These are phyloP conservation scores for Actias luna DNA, from an alignment of 2,888 invertebrate genomes.

Conservation along the genomic window DNA sequence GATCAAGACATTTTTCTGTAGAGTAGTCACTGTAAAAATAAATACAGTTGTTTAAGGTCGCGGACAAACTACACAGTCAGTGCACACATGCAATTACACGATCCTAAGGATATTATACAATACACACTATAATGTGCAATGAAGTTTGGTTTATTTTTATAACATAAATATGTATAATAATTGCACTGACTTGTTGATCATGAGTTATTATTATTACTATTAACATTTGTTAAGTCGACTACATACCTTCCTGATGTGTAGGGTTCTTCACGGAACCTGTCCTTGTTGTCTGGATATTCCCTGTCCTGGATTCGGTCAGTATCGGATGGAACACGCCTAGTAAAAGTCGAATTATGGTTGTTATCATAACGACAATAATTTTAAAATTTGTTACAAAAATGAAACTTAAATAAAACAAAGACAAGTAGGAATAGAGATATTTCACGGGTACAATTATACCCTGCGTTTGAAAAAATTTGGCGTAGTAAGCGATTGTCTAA, in stretches of 20 bases:
- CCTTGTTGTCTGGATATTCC: constrained; percentile 61
- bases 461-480: too few species aligned
- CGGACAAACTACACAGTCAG: constrained; percentile 41
- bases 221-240: background rate
- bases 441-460: too few species aligned
- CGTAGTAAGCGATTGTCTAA: too few species aligned
- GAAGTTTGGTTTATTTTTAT: background rate
- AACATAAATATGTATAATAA: constrained; percentile 5
- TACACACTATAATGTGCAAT: background rate
- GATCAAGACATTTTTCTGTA: constrained; percentile 75
- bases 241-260: background rate
- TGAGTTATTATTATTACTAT: constrained; percentile 22
- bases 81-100: constrained; percentile 51
- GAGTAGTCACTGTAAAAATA: constrained; percentile 80
- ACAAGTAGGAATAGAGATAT: too few species aligned
- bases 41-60: constrained; percentile 75
- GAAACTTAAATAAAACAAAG: too few species aligned
- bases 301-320: constrained; percentile 53
- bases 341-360: background rate
- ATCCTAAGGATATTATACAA: constrained; percentile 9
- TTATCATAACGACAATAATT: too few species aligned
- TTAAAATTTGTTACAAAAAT: too few species aligned
- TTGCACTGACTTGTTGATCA: constrained; percentile 23
- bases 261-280: constrained; percentile 60
- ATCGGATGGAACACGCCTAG: constrained; percentile 59